Evolutionary conservation across 2,888 invertebrate genomes (phyloP), one percentile per base, ranked within the genome.

Genomic region (Salticus scenicus): DNA sequence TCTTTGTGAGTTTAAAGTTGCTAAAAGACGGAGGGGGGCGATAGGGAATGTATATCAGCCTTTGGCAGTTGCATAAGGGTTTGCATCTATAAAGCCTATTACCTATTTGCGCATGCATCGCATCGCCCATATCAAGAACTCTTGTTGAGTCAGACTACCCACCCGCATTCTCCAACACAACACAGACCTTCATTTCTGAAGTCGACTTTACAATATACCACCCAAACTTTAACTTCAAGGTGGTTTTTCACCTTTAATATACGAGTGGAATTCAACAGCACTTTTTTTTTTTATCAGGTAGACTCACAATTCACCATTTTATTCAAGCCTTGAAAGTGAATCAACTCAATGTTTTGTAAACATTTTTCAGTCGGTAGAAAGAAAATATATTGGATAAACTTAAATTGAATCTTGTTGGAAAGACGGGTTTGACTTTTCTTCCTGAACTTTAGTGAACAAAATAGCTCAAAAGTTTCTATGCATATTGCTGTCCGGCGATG

Each of bases 1-100:
- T 71, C 86, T 86, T 86, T 86, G 75, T 86, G 76, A 79, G 80
- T 80, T 77, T 76, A 85, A 85, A 85, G 79, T 79, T 78, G 78
- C 85, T 70, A 85, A 82, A 82, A 82, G 76, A 66, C 71, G 76
- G 37, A 20, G 66, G 70, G 70, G 42, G 69, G 47, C 24, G 31
- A n/a, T n/a, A n/a, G 37, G 64, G n/a, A 74, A 75, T 74, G 77
- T 77, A 51, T 78, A 78, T 77, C 82, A 71, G 42, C 41, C 41
- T 42, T 30, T 42, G 74, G 63, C 79, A 79, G 79, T 79, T 75
- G 85, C 85, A 85, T 79, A 79, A 85, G 79, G 74, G 74, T 75
- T 74, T 47, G 63, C 69, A 37, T 63, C 42, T 67, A 74, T 72
- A 85, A 85, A 85, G 85, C 85, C 78, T 72, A 83, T 83, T 83